phyloP scores from a whole-genome alignment of 2,797 vertebrate species.

The Coracias cyanogaster region DNA sequence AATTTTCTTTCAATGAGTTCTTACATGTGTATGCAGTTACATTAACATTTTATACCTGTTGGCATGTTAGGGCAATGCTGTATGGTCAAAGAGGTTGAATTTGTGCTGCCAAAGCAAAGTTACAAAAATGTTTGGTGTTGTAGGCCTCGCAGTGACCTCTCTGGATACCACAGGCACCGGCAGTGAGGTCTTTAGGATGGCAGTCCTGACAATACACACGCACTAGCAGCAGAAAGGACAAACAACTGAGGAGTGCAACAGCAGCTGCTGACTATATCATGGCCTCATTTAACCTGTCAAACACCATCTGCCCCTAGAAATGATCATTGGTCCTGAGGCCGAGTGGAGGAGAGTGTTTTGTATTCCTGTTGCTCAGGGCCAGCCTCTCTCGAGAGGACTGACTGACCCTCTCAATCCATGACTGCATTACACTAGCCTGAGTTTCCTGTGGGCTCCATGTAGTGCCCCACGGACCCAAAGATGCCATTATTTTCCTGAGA shows the following conservation, averaged over 20 bases:
- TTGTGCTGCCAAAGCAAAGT: neutral
- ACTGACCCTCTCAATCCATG: neutral
- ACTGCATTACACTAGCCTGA: neutral
- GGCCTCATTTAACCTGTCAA: neutral
- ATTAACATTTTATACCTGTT: neutral
- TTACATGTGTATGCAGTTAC: neutral
- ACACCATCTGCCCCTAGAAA: neutral
- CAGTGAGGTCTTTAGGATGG: neutral
- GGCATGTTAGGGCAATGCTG: neutral
- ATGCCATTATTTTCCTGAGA: neutral
- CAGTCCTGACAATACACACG: neutral
- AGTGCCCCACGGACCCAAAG: neutral
- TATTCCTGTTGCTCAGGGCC: neutral
- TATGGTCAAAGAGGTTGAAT: neutral
- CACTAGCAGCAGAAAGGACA: neutral
- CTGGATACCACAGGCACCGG: rapidly evolving
- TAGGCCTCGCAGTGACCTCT: neutral
- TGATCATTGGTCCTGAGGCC: neutral
- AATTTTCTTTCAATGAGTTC: neutral
- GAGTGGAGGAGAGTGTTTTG: neutral
- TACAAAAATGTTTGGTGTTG: neutral
- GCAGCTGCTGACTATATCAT: neutral
- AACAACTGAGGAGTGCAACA: neutral
- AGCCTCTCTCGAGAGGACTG: neutral
- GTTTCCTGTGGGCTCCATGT: neutral